These are phyloP conservation scores for Sciurus niger DNA, from an alignment of 2,113 vertebrate genomes.

Conservation along the genomic window DNA sequence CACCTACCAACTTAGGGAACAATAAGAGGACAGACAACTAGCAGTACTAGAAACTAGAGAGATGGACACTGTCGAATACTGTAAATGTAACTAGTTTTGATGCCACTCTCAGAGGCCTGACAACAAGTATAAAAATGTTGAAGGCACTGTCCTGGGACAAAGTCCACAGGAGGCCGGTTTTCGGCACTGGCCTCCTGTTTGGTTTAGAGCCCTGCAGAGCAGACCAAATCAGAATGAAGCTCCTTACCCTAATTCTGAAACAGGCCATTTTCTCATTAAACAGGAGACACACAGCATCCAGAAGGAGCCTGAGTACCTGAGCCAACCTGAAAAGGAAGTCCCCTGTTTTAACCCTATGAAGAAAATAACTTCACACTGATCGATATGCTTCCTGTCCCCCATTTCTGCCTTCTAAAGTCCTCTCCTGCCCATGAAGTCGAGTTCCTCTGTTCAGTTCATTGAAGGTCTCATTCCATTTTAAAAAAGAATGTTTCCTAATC, in stretches of 20 bases:
- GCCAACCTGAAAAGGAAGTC: neutral
- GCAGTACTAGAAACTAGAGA: neutral
- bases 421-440: neutral
- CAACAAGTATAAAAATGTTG: neutral
- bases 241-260: slow-evolving; percentile 2
- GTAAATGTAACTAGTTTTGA: neutral
- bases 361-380: neutral
- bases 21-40: neutral
- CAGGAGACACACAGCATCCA: neutral
- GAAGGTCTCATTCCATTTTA: neutral
- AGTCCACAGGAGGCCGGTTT: neutral
- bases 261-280: neutral
- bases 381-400: neutral
- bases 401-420: neutral
- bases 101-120: neutral
- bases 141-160: neutral
- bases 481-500: neutral
- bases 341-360: neutral
- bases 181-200: neutral
- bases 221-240: neutral
- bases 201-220: neutral
- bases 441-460: neutral
- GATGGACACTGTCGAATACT: neutral
- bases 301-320: neutral
- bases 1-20: slow-evolving; percentile 25